Percentiles rank a stretch among this genome's conserved stretches.
phyloP scores from a whole-genome alignment of 30 jellyfish, hydroid and myxozoan species.

The Pelagia noctiluca region DNA sequence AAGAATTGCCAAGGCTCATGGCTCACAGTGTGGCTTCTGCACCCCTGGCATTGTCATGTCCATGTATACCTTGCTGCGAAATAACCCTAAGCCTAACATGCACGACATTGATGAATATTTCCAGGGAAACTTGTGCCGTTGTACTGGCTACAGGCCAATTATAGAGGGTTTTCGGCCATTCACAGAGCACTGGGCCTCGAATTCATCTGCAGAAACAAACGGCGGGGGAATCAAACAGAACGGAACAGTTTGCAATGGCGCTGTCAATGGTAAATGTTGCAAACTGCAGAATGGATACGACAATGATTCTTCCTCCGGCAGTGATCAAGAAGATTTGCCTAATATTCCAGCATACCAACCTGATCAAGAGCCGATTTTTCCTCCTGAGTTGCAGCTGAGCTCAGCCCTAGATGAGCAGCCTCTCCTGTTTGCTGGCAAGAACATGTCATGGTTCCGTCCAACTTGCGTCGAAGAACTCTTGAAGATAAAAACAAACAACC shows the following conservation, averaged over 20 bases:
- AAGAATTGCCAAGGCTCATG: constrained; percentile 51
- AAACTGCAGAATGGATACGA: constrained; percentile 9
- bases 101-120: constrained; percentile 53
- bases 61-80: constrained; percentile 28
- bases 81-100: constrained; percentile 42
- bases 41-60: constrained; percentile 70
- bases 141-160: constrained; percentile 71
- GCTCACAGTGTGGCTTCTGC: constrained; percentile 69
- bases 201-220: not conserved
- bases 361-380: constrained; percentile 54
- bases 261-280: constrained; percentile 34
- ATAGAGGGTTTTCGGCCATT: constrained; percentile 62
- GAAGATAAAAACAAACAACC: not conserved
- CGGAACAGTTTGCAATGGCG: constrained; percentile 29
- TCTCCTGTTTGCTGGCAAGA: not conserved
- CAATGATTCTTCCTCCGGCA: not conserved
- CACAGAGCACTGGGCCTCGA: constrained; percentile 14
- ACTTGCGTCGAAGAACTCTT: constrained; percentile 21
- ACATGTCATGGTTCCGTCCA: constrained; percentile 8
- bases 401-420: not conserved
- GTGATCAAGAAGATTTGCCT: not conserved
- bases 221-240: not conserved
- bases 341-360: constrained; percentile 17
- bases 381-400: not conserved
- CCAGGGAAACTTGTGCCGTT: constrained; percentile 62